Conservation (phyloP, 2,888 invertebrate species). For the Bembecia ichneumoniformis region DNA sequence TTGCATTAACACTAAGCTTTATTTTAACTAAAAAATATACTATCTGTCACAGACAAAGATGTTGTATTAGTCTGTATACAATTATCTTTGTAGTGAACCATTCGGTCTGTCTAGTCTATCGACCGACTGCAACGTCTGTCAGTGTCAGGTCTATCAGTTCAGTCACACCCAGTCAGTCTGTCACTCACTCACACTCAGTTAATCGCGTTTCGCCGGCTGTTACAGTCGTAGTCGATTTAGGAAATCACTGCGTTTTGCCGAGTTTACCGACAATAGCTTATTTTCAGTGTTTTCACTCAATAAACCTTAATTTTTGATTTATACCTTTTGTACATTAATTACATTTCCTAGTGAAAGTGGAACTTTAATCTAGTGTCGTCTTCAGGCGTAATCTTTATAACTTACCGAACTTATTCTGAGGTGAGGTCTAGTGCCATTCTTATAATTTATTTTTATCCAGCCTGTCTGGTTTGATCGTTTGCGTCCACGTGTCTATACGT, state of each 20-base stretch:
- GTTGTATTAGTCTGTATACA: no score
- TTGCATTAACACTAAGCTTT: no score
- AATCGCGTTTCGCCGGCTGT: conserved; percentile 46
- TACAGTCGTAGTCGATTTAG: conserved; percentile 42
- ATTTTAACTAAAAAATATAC: no score
- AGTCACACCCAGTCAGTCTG: not conserved
- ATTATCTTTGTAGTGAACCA: no score
- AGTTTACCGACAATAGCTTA: conserved; percentile 35
- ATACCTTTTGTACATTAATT: conserved; percentile 29
- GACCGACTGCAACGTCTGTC: no score
- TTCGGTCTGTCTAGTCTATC: no score
- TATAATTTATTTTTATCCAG: not conserved
- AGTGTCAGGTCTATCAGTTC: not conserved
- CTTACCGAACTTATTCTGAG: conserved; percentile 48
- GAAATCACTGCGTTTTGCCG: conserved; percentile 54
- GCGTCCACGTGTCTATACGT: not conserved
- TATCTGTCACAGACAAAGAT: no score
- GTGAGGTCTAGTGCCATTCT: conserved; percentile 33
- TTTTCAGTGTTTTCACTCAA: conserved; percentile 36
- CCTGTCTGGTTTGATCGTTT: not conserved
- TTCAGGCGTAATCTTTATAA: conserved; percentile 35
- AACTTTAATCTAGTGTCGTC: conserved; percentile 32
- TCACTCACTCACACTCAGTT: conserved; percentile 39
- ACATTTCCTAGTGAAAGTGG: conserved; percentile 48
- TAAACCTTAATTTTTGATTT: conserved; percentile 13